A percentile compares a stretch with the other conserved stretches of the same genome.
Conservation (phyloP, 2,888 invertebrate genomes). For the Cancer borealis region DNA sequence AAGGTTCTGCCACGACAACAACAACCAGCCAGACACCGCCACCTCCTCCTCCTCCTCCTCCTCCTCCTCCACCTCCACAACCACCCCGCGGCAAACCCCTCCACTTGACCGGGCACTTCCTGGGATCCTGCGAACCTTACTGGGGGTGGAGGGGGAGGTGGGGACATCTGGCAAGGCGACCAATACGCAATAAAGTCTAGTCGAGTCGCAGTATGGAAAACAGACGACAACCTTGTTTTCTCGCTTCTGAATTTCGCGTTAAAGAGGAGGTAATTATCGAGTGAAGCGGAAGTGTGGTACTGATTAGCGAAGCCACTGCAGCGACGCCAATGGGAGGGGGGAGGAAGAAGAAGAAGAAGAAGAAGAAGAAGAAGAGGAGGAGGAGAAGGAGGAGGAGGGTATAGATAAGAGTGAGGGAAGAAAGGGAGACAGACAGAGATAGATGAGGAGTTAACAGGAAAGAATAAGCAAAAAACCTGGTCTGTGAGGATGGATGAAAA, state of each 20-base stretch:
- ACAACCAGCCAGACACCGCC: neutral
- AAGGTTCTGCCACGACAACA: neutral
- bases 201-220: neutral
- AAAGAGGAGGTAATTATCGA: neutral
- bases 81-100: neutral
- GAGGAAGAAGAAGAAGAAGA: neutral
- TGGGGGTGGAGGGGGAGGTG: neutral
- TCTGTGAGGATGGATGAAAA: neutral
- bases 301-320: neutral
- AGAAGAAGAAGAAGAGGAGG: neutral
- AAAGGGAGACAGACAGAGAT: slow-evolving; percentile 42
- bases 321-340: neutral
- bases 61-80: neutral
- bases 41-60: neutral
- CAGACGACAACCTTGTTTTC: neutral
- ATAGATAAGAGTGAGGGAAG: neutral
- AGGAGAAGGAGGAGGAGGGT: slow-evolving; percentile 22
- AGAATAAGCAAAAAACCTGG: neutral
- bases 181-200: neutral
- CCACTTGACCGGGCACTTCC: slow-evolving; percentile 12
- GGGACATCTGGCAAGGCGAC: neutral
- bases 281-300: neutral
- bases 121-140: slow-evolving; percentile 24
- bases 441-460: neutral
- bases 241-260: neutral